phyloP scores from a whole-genome alignment of 2,888 invertebrate species.

The Idaea straminata region DNA sequence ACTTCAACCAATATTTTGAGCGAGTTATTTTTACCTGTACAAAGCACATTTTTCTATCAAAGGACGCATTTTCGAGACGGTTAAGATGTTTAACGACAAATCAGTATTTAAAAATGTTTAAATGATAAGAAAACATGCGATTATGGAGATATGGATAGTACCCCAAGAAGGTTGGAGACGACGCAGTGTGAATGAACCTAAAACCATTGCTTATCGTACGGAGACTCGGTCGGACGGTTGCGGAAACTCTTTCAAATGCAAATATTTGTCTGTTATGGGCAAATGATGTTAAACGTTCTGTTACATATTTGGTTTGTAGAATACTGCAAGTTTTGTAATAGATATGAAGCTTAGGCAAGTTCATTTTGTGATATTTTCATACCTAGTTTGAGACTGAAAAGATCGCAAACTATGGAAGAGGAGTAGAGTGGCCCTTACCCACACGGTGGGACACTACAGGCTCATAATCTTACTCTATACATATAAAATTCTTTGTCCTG shows the following conservation, averaged over 20 bases:
- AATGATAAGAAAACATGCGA: slow-evolving; percentile 34
- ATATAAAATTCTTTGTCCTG: no score
- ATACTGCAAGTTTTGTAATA: not conserved
- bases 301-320: not conserved
- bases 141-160: slow-evolving; percentile 23
- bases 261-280: slow-evolving; percentile 32
- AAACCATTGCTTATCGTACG: slow-evolving; percentile 54
- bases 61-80: not conserved
- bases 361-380: no score
- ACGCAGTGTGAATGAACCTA: slow-evolving; percentile 53
- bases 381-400: no score
- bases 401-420: no score
- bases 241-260: slow-evolving; percentile 45
- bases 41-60: not conserved
- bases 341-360: not conserved
- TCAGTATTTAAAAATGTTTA: not conserved
- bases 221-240: slow-evolving; percentile 33
- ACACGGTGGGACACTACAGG: no score
- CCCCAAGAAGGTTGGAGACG: slow-evolving; percentile 26
- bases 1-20: no score
- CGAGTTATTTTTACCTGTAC: not conserved
- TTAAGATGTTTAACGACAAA: not conserved
- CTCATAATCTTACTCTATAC: no score
- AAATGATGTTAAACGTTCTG: not conserved
- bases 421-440: no score